Percentiles rank a stretch among this genome's conserved stretches.
These are phyloP conservation scores for Sitta carolinensis DNA, from an alignment of 2,797 vertebrate species.

Conservation along the genomic window DNA sequence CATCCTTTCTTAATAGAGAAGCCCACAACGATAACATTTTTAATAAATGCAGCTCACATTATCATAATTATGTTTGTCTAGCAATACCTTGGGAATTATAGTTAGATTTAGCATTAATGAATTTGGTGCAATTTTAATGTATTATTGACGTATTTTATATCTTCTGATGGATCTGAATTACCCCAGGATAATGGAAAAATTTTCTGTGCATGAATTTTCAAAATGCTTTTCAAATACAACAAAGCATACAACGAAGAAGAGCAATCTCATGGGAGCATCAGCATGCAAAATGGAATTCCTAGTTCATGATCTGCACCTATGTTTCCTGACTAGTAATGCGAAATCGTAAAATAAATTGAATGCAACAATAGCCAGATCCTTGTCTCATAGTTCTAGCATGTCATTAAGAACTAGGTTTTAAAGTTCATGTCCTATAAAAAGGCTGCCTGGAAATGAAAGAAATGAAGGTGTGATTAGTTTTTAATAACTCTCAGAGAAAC, in stretches of 20 bases:
- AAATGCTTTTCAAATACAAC: not conserved
- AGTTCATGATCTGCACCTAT: not conserved
- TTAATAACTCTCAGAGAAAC: not conserved
- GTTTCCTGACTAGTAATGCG: not conserved
- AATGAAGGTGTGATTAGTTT: not conserved
- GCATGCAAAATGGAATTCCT: not conserved
- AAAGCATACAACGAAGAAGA: constrained; percentile 7
- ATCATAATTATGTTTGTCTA: not conserved
- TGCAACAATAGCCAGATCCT: not conserved
- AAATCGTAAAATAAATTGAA: constrained; percentile 14
- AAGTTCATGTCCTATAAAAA: not conserved
- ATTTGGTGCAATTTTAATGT: not conserved
- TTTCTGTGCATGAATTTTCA: not conserved
- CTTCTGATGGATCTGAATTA: constrained; percentile 3
- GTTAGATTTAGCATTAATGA: constrained; percentile 15
- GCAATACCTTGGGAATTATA: not conserved
- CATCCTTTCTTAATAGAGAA: not conserved
- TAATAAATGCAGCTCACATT: not conserved
- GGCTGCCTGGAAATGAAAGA: not conserved
- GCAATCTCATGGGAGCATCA: not conserved
- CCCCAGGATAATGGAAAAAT: not conserved
- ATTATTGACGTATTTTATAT: not conserved
- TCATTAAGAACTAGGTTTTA: not conserved
- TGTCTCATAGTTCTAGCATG: not conserved
- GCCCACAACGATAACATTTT: not conserved